Evolutionary conservation across 2,113 vertebrate genomes (phyloP).

Genomic region (Trichechus manatus): DNA sequence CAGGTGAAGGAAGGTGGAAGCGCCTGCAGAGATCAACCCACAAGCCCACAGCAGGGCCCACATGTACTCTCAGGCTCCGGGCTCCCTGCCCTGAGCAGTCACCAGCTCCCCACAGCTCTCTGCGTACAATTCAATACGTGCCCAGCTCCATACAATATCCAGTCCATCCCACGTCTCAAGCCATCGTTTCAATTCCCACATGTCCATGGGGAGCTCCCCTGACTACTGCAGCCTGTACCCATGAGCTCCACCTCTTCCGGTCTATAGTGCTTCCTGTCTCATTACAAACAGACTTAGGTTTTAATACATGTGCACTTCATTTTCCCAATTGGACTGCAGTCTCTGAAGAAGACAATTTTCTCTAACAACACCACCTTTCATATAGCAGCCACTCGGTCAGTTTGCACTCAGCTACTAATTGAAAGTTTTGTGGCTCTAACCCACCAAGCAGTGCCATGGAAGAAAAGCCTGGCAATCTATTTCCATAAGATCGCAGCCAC

Average conservation of each 20-base stretch:
- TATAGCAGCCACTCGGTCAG: conserved; percentile 1
- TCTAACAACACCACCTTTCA: not conserved
- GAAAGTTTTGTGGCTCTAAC: not conserved
- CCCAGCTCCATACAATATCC: not conserved
- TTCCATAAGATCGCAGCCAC: not conserved
- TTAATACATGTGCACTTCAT: not conserved
- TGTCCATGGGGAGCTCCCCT: not conserved
- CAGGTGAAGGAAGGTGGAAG: conserved; percentile 9
- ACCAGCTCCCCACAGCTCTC: not conserved
- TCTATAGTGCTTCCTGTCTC: not conserved
- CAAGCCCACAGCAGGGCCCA: not conserved
- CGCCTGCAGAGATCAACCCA: not conserved
- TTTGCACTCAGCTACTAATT: not conserved
- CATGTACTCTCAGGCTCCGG: not conserved
- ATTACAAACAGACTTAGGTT: not conserved
- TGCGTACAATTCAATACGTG: not conserved
- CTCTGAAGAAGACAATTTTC: not conserved
- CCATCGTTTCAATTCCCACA: not conserved
- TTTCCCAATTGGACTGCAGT: not conserved
- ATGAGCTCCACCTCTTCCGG: not conserved
- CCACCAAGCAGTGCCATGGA: not conserved
- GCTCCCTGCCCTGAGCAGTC: not conserved
- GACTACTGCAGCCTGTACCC: not conserved
- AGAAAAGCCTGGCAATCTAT: not conserved
- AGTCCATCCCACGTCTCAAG: not conserved